Percentiles rank a stretch among this genome's conserved stretches.
These are phyloP conservation scores for Acanthacorydalis orientalis DNA, from an alignment of 2,888 invertebrate species.

Conservation along the genomic window DNA sequence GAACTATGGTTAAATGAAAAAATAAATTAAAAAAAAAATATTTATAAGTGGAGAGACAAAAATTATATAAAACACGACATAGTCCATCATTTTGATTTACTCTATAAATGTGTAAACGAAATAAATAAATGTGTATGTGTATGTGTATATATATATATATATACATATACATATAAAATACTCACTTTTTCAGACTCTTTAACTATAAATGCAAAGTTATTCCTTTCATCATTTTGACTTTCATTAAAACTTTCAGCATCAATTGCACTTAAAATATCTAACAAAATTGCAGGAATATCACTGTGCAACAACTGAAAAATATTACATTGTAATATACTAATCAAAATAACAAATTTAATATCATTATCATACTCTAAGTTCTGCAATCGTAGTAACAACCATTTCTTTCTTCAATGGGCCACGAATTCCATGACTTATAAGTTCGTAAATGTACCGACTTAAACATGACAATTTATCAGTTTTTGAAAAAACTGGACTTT, in stretches of 20 bases:
- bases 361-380: constrained; percentile 48
- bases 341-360: neutral
- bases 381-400: constrained; percentile 51
- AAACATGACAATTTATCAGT: constrained; percentile 45
- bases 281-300: constrained; percentile 64
- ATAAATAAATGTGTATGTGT: too few relatives aligned
- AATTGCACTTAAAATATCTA: constrained; percentile 70
- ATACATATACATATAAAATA: constrained; percentile 2
- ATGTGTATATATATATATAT: too few relatives aligned
- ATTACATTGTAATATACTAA: constrained; percentile 2
- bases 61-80: too few relatives aligned
- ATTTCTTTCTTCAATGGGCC: constrained; percentile 66
- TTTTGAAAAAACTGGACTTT: constrained; percentile 44
- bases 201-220: constrained; percentile 59
- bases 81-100: too few relatives aligned
- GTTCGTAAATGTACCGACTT: constrained; percentile 59
- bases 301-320: constrained; percentile 50
- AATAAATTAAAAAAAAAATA: too few relatives aligned
- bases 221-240: constrained; percentile 51
- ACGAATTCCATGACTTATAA: constrained; percentile 60
- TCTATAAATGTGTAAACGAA: too few relatives aligned
- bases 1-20: too few relatives aligned
- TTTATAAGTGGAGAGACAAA: too few relatives aligned
- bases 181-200: constrained; percentile 61
- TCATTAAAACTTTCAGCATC: constrained; percentile 66